These are phyloP conservation scores for Clunio marinus DNA, from an alignment of 2,888 invertebrate species.

Conservation along the genomic window DNA sequence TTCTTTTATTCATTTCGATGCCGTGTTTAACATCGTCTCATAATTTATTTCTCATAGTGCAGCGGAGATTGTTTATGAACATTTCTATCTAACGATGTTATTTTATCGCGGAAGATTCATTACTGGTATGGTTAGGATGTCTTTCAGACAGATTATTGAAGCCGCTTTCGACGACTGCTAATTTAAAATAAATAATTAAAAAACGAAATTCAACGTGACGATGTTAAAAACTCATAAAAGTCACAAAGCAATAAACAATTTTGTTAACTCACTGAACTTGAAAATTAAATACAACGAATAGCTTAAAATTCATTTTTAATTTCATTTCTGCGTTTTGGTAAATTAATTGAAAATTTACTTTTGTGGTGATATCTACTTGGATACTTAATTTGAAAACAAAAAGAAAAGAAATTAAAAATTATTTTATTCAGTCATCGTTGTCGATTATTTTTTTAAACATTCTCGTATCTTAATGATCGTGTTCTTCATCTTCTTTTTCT, in stretches of 20 bases:
- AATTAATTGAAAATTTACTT: too few relatives aligned
- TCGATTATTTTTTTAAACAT: too few relatives aligned
- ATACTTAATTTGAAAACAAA: too few relatives aligned
- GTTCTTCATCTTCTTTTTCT: too few relatives aligned
- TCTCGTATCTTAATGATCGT: too few relatives aligned
- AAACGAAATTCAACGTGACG: neutral
- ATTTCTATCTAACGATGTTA: neutral
- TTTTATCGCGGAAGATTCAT: neutral
- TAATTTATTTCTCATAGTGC: neutral
- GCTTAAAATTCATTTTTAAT: neutral
- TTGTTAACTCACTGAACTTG: conserved; percentile 26
- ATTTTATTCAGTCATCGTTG: too few relatives aligned
- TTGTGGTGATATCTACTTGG: too few relatives aligned
- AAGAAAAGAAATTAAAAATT: neutral
- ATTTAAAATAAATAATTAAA: neutral
- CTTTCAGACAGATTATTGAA: neutral
- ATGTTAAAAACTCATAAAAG: neutral
- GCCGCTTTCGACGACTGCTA: neutral
- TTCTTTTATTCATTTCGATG: too few relatives aligned
- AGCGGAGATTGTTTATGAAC: conserved; percentile 7
- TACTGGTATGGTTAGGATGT: neutral
- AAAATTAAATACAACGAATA: neutral
- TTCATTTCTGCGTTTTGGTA: neutral
- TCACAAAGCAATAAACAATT: conserved; percentile 24
- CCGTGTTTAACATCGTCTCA: neutral